These are phyloP conservation scores for Haemorhous mexicanus DNA, from an alignment of 2,113 vertebrate species.

Conservation along the genomic window DNA sequence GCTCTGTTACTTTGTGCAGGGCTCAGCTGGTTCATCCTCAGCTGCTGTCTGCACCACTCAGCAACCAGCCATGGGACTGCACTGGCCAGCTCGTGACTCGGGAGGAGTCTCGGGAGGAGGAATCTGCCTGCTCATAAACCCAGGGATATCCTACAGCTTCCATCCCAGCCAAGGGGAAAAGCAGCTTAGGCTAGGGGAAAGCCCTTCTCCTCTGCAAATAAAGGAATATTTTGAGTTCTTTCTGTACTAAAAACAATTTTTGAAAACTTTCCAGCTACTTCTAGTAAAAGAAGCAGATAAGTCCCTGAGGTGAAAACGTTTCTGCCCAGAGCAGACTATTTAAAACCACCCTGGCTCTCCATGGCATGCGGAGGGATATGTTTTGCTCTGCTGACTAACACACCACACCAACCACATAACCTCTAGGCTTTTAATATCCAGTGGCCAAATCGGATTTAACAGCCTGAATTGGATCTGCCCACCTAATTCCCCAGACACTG, in stretches of 20 bases:
- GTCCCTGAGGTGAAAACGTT: not conserved
- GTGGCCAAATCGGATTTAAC: slow-evolving; percentile 41
- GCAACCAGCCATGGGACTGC: rapidly evolving
- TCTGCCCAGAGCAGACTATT: not conserved
- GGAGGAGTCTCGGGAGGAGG: not conserved
- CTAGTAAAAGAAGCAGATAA: not conserved
- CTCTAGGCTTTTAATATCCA: slow-evolving; percentile 14
- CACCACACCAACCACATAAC: not conserved
- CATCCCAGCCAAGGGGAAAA: not conserved
- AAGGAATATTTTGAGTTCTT: not conserved
- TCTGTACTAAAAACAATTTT: not conserved
- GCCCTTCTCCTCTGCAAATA: not conserved
- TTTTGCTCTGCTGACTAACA: not conserved
- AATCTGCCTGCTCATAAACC: not conserved
- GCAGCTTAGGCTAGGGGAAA: not conserved
- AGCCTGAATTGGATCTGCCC: slow-evolving; percentile 42
- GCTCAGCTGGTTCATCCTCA: not conserved
- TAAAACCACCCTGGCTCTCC: not conserved
- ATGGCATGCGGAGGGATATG: rapidly evolving
- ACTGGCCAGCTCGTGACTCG: not conserved
- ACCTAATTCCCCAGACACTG: not conserved
- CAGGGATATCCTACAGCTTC: not conserved
- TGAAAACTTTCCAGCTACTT: not conserved
- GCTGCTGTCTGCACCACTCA: not conserved
- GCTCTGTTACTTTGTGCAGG: rapidly evolving